phyloP scores from a whole-genome alignment of 2,888 invertebrate species.

The Notodonta dromedarius region DNA sequence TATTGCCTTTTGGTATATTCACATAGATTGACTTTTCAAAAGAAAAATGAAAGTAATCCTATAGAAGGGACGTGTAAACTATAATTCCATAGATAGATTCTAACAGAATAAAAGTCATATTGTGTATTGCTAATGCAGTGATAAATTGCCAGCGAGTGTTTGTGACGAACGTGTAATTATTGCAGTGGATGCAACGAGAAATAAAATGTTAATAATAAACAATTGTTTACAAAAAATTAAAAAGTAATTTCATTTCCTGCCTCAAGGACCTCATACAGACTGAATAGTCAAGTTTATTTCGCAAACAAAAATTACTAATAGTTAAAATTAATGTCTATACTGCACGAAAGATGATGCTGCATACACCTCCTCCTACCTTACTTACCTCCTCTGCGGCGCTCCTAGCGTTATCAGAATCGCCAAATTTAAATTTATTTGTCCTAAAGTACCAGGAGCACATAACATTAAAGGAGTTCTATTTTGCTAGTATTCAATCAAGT shows the following conservation, averaged over 20 bases:
- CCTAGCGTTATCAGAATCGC: too few relatives aligned
- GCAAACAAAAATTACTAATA: too few relatives aligned
- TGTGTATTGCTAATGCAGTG: conserved; percentile 74
- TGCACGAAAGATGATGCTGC: too few relatives aligned
- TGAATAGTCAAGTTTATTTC: too few relatives aligned
- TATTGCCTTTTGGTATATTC: conserved; percentile 77
- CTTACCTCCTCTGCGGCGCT: too few relatives aligned
- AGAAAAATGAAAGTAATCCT: conserved; percentile 81
- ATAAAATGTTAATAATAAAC: conserved; percentile 85
- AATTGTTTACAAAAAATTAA: conserved; percentile 85
- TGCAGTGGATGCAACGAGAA: conserved; percentile 77
- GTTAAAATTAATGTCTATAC: too few relatives aligned
- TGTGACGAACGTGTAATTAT: conserved; percentile 75
- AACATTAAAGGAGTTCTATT: too few relatives aligned
- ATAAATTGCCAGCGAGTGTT: conserved; percentile 71
- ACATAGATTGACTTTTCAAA: conserved; percentile 71
- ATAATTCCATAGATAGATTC: conserved; percentile 76
- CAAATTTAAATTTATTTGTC: too few relatives aligned
- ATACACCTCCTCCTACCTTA: too few relatives aligned
- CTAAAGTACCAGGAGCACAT: too few relatives aligned
- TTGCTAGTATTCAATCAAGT: too few relatives aligned
- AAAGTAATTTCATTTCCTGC: conserved; percentile 62
- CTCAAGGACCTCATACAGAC: conserved; percentile 5
- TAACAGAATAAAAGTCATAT: conserved; percentile 78
- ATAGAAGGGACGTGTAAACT: conserved; percentile 59